Evolutionary conservation across 1,140 invertebrate species (phyloP), one percentile per base, ranked within the genome.

Genomic region (Helicoverpa zea): DNA sequence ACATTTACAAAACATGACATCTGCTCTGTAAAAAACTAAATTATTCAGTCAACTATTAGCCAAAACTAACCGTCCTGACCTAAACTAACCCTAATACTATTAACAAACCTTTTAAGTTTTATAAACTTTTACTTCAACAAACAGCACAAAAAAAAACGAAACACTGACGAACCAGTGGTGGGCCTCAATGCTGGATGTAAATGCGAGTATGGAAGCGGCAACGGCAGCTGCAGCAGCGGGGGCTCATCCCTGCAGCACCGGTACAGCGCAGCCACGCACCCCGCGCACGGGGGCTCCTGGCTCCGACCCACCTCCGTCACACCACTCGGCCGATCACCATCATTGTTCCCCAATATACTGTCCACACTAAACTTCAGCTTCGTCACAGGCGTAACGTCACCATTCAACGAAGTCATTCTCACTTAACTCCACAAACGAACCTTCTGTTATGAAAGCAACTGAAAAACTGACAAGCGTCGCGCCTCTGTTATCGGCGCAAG

Each of bases 361-460:
- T 95, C 94, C 29, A 95, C 92, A 93, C 94, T 95, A 79, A 95
- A 95, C 91, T 94, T 94, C 77, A 95, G 86, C 80, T 95, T 94
- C 68, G 83, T 88, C 76, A 88, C 81, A 77, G 89, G 78, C 79
- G 79, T 90, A 77, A 92, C 84, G 80, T 93, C 91, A 89, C 90
- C 86, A 82, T 86, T 90, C 58, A 94, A 74, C 23, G 93, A 93
- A 85, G 92, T 94, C 93, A 94, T 94, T 82, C 52, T 83, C 84
- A 88, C 85, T 83, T 47, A 74, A 82, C 81, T 63, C 80, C 82
- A 83, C 77, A 84, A 81, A 66, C 79, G 78, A 73, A 80, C 88
- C 83, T 81, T 82, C 82, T 83, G 43, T 75, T 82, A 75, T 88
- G 85, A 84, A 76, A 72, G 91, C 85, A 75, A 81, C 86, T 90